Conservation (phyloP, 2,888 invertebrate genomes). For the Odontocolon sp. region DNA sequence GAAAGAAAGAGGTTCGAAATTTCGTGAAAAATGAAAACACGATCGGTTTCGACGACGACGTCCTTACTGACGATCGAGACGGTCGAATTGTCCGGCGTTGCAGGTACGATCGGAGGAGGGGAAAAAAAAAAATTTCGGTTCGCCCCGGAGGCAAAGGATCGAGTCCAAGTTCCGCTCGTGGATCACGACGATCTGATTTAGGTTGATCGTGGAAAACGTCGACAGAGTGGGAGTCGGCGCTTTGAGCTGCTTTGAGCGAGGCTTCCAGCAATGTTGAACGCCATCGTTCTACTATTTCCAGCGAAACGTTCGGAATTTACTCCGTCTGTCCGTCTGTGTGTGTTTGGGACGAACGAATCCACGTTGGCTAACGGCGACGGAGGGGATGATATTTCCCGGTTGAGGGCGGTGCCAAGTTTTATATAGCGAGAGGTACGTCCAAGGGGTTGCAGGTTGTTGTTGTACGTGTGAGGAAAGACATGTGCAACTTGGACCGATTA, state of each 20-base stretch:
- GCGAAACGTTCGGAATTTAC: no score
- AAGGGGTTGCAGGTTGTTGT: no score
- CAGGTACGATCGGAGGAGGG: not conserved
- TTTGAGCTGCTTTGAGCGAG: no score
- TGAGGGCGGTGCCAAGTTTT: slow-evolving; percentile 71
- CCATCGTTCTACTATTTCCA: no score
- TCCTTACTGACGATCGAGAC: not conserved
- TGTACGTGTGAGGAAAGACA: no score
- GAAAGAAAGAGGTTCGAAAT: no score
- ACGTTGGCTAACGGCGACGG: slow-evolving; percentile 44
- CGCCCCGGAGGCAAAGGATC: slow-evolving; percentile 34
- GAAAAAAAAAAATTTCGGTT: slow-evolving; percentile 14
- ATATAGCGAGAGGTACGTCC: no score
- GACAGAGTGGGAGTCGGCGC: slow-evolving; percentile 37
- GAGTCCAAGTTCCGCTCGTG: slow-evolving; percentile 51
- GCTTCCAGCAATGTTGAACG: slow-evolving; percentile 18
- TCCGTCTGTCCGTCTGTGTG: slow-evolving; percentile 36
- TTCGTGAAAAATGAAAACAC: no score
- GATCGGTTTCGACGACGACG: no score
- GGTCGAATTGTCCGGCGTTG: not conserved
- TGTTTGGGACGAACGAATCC: slow-evolving; percentile 58
- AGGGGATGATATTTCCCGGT: slow-evolving; percentile 55
- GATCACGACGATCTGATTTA: slow-evolving; percentile 47
- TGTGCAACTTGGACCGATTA: no score
- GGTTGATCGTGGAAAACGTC: slow-evolving; percentile 59